A percentile compares a stretch with the other conserved stretches of the same genome.
phyloP scores from a whole-genome alignment of 2,113 vertebrate species.

The Pelusios castaneus region DNA sequence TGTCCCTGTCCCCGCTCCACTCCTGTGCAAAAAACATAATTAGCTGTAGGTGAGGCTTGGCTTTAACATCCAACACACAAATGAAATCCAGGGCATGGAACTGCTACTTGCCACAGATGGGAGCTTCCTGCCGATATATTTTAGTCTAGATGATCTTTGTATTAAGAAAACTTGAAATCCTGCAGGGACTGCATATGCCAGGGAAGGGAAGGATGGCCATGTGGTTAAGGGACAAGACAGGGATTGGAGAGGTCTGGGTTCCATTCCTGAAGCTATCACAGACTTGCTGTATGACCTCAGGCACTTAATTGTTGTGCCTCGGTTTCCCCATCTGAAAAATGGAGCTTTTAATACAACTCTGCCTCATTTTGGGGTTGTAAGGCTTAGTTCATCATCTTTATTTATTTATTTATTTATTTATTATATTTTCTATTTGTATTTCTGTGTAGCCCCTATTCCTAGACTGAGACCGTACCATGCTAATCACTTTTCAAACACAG shows the following conservation, averaged over 20 bases:
- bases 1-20: no score
- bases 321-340: neutral
- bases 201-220: neutral
- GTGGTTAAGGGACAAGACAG: neutral
- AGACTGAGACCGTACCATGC: neutral
- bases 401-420: no score
- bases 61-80: neutral
- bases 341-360: neutral
- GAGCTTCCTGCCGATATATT: constrained; percentile 6
- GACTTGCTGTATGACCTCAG: neutral
- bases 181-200: neutral
- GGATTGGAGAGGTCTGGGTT: neutral
- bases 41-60: neutral
- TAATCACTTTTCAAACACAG: neutral
- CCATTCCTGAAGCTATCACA: neutral
- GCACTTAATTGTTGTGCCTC: neutral
- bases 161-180: neutral
- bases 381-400: neutral
- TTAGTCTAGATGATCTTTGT: neutral
- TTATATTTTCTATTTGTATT: neutral
- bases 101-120: neutral
- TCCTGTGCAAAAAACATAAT: no score
- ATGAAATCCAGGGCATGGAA: neutral
- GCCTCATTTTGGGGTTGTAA: neutral
- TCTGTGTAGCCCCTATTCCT: neutral